These are phyloP conservation scores for Sander lucioperca DNA, from an alignment of 2,113 vertebrate genomes.

Conservation along the genomic window DNA sequence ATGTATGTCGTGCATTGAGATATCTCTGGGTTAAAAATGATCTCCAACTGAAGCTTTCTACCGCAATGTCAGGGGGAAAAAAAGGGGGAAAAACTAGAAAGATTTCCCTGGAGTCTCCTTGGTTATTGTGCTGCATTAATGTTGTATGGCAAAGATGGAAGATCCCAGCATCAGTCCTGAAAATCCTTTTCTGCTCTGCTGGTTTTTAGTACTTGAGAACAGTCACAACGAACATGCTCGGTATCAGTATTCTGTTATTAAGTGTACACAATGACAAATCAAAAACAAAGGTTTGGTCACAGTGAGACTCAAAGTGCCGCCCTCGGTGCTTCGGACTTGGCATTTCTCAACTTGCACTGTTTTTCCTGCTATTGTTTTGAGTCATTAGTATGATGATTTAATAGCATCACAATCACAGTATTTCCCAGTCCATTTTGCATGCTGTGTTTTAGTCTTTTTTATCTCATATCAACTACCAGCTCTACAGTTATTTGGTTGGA, in stretches of 20 bases:
- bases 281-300: neutral
- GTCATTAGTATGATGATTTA: neutral
- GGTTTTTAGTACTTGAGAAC: neutral
- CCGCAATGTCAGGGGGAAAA: neutral
- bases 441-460: neutral
- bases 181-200: slow-evolving; percentile 34
- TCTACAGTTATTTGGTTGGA: neutral
- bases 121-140: slow-evolving; percentile 33
- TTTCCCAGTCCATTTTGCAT: neutral
- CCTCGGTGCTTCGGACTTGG: neutral
- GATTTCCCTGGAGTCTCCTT: slow-evolving; percentile 16
- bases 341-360: neutral
- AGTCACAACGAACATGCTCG: neutral
- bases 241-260: neutral
- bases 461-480: too few species aligned
- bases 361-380: neutral
- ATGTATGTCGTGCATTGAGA: neutral
- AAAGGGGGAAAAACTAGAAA: neutral
- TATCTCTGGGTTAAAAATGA: neutral
- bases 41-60: neutral
- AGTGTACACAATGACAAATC: neutral
- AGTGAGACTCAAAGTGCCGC: neutral
- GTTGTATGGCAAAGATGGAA: slow-evolving; percentile 26
- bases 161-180: slow-evolving; percentile 29
- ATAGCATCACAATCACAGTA: neutral